Base-by-base conservation (phyloP, 2,797 vertebrate species). In the Gila robusta region DNA sequence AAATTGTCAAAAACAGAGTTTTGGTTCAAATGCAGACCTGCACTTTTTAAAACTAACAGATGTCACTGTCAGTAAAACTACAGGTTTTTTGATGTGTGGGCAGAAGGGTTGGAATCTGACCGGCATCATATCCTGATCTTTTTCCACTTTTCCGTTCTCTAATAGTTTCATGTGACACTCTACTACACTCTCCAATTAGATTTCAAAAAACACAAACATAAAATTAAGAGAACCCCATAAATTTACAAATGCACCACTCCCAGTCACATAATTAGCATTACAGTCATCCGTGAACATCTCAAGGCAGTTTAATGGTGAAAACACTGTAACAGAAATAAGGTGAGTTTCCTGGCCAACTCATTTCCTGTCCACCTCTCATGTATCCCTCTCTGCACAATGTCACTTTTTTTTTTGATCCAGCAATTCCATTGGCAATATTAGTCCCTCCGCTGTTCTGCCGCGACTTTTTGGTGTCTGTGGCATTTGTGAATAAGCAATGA, bases 331-430 rank as follows among this genome's bases (percentile, higher is more conserved):
- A 49, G 62, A 35, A 52, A 17, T 28, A 12, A 79, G 32, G 35
- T 76, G 56, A 79, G 44, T 35, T 79, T 49, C 82, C 87, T 84
- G 85, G 88, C 89, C 35, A 76, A 41, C 83, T 87, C 89, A 84
- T 89, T 88, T 88, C 91, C 90, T 92, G 91, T 91, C 90, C 91
- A 89, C 90, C 93, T 94, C 93, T 94, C 94, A 93, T 79, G 92
- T 91, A 86, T 89, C 91, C 94, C 89, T 89, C 32, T 35, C 26
- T 84, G 47, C 78, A 71, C 59, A 44, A 23, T 64, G 21, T 56
- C 44, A n/a, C 10, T 52, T 17, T 2, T 52, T 4, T 79, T 81
- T 39, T 12, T 56, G 26, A 52, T 70, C 52, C 23, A 41, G 69
- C 79, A 77, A 41, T 72, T 85, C 81, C 79, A 59, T n/a, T 44